Base-by-base conservation (phyloP, 2,888 invertebrate species). In the Charanyca ferruginea region DNA sequence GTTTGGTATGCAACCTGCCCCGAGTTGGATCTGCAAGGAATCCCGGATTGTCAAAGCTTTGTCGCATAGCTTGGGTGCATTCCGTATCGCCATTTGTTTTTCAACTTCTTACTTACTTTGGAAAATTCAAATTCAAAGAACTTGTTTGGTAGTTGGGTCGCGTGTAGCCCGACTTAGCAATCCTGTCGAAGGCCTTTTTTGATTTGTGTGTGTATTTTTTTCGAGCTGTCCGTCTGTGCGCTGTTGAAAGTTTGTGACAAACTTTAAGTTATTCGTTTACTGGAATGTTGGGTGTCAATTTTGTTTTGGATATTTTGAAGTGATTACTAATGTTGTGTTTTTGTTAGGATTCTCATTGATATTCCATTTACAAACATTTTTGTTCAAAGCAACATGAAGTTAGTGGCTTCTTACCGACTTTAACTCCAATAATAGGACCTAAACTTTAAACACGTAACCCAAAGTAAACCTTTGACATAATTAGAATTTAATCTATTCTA, bases 31-130 rank as follows among this genome's bases (percentile, higher is more conserved):
- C 79, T 77, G 69, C 77, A 62, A 84, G 83, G 86, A 85, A 85
- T 85, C 81, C 80, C 65, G 85, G 80, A 90, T 87, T 89, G 90
- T 91, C 93, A 93, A 92, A 91, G 91, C 91, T 92, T 91, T 92
- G 90, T 89, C 87, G 87, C 87, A 85, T 89, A 84, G 84, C 83
- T 67, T 53, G 79, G 73, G 84, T 84, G 89, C 89, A 91, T 91
- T 85, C 89, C 89, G 85, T 86, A 85, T 85, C 85, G 88, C 86
- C 89, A 89, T 91, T 92, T 92, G 91, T 92, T 93, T 92, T 91
- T 90, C 86, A 89, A 90, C 84, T 89, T 80, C 89, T 86, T 87
- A 90, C 86, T 87, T 88, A 89, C 89, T 86, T 81, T 74, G 70
- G 81, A 79, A 83, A 87, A 90, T 90, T 90, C 85, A 89, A 89